Evolutionary conservation across 2,888 invertebrate genomes (phyloP).

Genomic region (Euclidia mi): DNA sequence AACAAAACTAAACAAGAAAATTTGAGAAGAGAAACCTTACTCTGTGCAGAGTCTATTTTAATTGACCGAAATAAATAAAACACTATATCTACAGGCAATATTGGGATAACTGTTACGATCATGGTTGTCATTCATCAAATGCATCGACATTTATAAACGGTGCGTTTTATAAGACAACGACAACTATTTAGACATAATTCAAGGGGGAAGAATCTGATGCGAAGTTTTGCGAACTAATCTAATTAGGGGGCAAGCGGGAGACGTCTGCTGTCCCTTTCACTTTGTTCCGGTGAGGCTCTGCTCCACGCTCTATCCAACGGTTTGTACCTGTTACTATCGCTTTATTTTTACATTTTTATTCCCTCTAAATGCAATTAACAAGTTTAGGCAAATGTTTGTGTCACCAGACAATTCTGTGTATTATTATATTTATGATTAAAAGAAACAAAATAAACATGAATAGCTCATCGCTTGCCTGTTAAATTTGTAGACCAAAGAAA

Average conservation of each 20-base stretch:
- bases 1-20: no score
- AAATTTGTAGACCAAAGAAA: no score
- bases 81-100: not conserved
- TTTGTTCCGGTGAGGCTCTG: constrained; percentile 27
- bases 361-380: not conserved
- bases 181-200: constrained; percentile 66
- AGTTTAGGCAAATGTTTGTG: no score
- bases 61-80: no score
- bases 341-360: constrained; percentile 30
- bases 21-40: no score
- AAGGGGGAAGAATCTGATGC: constrained; percentile 71
- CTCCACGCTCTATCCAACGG: constrained; percentile 39
- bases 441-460: no score
- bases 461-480: no score
- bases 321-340: constrained; percentile 55
- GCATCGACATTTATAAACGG: constrained; percentile 9
- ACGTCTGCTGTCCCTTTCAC: constrained; percentile 53
- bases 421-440: no score
- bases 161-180: constrained; percentile 40
- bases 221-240: constrained; percentile 83
- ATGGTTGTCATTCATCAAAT: not conserved
- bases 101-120: not conserved
- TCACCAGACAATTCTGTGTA: no score
- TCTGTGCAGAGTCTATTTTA: no score
- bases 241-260: constrained; percentile 70